Evolutionary conservation across 1,140 invertebrate species (phyloP).

Genomic region (Drosophila parvula): DNA sequence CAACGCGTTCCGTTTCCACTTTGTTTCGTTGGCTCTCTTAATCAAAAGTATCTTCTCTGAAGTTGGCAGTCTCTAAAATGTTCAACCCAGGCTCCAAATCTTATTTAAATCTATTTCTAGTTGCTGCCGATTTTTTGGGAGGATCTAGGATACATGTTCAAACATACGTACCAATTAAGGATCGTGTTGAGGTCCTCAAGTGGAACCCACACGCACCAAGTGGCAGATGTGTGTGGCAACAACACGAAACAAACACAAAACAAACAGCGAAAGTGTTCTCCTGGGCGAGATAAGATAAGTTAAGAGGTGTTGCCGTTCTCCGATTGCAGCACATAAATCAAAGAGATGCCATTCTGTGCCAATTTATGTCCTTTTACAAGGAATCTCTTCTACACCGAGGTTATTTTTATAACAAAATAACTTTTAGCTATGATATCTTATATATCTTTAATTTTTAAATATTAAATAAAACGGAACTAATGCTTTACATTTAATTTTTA

Average conservation of each 20-base stretch:
- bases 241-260: conserved; percentile 30
- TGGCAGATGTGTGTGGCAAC: conserved; percentile 46
- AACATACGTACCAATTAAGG: conserved; percentile 40
- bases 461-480: too few species aligned
- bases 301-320: conserved; percentile 25
- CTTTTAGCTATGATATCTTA: too few species aligned
- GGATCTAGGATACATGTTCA: conserved; percentile 1
- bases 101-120: conserved; percentile 5
- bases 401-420: not conserved
- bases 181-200: conserved; percentile 58
- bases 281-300: conserved; percentile 28
- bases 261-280: conserved; percentile 45
- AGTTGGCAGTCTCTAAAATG: not conserved
- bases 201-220: conserved; percentile 47
- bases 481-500: too few species aligned
- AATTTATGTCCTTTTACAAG: conserved; percentile 38
- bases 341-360: conserved; percentile 22
- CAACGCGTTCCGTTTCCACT: conserved; percentile 24
- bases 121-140: conserved; percentile 3
- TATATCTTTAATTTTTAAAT: too few species aligned
- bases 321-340: conserved; percentile 54
- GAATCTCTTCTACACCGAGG: conserved; percentile 14
- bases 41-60: not conserved
- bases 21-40: conserved; percentile 23
- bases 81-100: not conserved